phyloP scores from a whole-genome alignment of 2,888 invertebrate species.

The Lasius platythorax region DNA sequence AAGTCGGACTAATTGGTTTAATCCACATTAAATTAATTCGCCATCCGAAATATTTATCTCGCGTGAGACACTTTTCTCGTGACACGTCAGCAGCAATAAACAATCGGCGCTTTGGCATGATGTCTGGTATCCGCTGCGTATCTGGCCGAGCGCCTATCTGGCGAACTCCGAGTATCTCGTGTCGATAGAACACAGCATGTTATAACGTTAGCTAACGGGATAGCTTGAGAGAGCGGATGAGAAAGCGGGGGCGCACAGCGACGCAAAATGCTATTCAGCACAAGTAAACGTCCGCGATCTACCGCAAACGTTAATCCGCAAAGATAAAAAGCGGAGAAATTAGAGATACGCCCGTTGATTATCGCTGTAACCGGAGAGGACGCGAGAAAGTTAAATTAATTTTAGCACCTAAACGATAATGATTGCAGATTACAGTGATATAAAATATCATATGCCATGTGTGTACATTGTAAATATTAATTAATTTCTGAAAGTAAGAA shows the following conservation, averaged over 20 bases:
- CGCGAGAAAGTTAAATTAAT: conserved; percentile 8
- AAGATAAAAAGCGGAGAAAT: conserved; percentile 4
- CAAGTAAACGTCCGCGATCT: conserved; percentile 17
- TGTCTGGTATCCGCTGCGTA: conserved; percentile 56
- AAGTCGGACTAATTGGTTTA: conserved; percentile 20
- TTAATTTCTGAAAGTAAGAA: conserved; percentile 1
- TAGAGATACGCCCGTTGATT: not conserved
- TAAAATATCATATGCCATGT: not conserved
- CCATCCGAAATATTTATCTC: conserved; percentile 7
- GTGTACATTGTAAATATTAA: not conserved
- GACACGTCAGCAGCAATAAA: conserved; percentile 57
- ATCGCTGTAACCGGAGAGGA: not conserved
- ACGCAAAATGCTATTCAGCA: not conserved
- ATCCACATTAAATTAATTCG: not conserved
- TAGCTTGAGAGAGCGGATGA: not conserved
- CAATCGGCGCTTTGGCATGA: conserved; percentile 64
- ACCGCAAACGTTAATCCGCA: conserved; percentile 3
- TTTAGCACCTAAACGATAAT: not conserved
- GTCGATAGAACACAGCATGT: not conserved
- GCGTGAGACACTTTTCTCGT: not conserved
- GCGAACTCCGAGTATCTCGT: conserved; percentile 24
- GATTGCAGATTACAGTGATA: not conserved
- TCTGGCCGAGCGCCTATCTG: conserved; percentile 62
- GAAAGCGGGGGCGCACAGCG: not conserved
- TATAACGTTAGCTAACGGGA: conserved; percentile 19